Conservation (phyloP, 1,140 invertebrate species). For the Drosophila biarmipes region DNA sequence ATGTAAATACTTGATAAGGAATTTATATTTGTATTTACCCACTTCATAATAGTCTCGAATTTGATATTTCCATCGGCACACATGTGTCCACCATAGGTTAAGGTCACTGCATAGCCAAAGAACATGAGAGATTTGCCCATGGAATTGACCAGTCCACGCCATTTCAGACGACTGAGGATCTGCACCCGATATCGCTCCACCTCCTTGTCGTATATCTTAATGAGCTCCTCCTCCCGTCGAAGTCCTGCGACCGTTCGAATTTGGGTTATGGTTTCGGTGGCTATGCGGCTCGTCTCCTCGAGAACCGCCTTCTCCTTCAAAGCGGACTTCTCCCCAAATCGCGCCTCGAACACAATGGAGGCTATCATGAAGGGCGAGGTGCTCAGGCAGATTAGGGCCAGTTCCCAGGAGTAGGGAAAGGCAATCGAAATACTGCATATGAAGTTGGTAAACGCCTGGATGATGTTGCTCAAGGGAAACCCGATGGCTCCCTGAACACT, state of each 20-base stretch:
- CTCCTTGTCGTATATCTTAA: constrained; percentile 86
- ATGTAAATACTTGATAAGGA: neutral
- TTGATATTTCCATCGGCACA: constrained; percentile 85
- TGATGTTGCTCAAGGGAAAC: constrained; percentile 90
- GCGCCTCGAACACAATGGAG: constrained; percentile 90
- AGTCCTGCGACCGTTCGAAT: constrained; percentile 91
- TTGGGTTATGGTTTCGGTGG: constrained; percentile 91
- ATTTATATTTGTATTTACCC: neutral
- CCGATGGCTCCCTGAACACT: constrained; percentile 94
- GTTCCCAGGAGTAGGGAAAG: constrained; percentile 91
- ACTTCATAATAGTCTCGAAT: constrained; percentile 91
- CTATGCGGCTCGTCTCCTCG: constrained; percentile 89
- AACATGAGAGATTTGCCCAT: constrained; percentile 92
- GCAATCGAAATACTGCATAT: constrained; percentile 89
- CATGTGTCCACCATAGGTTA: constrained; percentile 93
- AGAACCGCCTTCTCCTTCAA: constrained; percentile 88
- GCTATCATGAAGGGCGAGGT: constrained; percentile 92
- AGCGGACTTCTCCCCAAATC: constrained; percentile 87
- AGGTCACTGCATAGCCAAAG: constrained; percentile 92
- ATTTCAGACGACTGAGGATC: constrained; percentile 87
- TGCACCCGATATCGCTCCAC: constrained; percentile 85
- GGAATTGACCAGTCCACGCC: constrained; percentile 91
- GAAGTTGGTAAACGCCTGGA: constrained; percentile 92
- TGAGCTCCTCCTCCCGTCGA: constrained; percentile 84
- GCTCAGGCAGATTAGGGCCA: constrained; percentile 90